A percentile compares a stretch with the other conserved stretches of the same genome.
phyloP scores from a whole-genome alignment of 2,113 vertebrate genomes.

The Cricetomys ansorgei region DNA sequence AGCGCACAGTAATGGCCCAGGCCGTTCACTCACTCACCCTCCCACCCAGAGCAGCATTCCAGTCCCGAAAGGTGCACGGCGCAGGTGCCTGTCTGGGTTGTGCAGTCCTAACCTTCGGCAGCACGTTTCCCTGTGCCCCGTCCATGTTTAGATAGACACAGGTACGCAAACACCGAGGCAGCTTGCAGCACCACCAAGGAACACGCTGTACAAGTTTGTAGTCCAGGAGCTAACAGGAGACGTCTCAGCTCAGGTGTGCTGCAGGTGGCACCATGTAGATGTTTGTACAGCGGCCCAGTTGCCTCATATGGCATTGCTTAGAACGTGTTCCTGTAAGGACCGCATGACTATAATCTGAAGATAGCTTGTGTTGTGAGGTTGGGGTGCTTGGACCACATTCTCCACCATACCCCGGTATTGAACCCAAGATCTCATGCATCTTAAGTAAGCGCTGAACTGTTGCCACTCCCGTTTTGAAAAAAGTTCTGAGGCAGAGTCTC shows the following conservation, averaged over 20 bases:
- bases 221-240: neutral
- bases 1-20: accelerated
- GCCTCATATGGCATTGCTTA: neutral
- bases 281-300: neutral
- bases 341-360: neutral
- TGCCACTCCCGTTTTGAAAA: neutral
- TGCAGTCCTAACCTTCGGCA: neutral
- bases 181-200: neutral
- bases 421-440: neutral
- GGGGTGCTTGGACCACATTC: neutral
- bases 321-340: too few relatives aligned
- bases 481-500: neutral
- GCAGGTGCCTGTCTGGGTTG: neutral
- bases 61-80: neutral
- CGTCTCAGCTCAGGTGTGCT: too few relatives aligned
- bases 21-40: neutral
- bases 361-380: neutral
- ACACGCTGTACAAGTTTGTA: neutral
- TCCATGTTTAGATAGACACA: neutral
- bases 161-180: neutral
- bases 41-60: neutral
- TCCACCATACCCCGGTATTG: neutral
- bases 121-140: neutral
- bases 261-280: too few relatives aligned
- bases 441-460: neutral